A percentile compares a stretch with the other conserved stretches of the same genome.
Conservation (phyloP, 1,140 invertebrate species). For the Latrodectus geometricus region DNA sequence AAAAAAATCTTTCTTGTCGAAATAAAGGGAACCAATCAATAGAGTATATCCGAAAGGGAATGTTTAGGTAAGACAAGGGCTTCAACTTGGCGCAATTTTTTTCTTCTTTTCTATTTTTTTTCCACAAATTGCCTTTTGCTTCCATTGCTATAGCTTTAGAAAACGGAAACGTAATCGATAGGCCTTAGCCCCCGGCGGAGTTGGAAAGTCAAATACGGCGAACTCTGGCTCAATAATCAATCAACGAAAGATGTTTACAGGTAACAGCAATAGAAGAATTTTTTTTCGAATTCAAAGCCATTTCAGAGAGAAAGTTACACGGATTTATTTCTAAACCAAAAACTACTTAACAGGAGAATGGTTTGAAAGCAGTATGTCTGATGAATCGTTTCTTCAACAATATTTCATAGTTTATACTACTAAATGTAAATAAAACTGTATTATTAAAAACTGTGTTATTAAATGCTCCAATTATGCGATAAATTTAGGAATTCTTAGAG, state of each 20-base stretch:
- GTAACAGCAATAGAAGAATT: background rate
- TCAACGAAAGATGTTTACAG: slow-evolving; percentile 37
- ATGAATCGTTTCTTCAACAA: too few relatives aligned
- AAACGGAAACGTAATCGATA: slow-evolving; percentile 38
- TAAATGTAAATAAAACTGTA: too few relatives aligned
- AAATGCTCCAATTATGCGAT: too few relatives aligned
- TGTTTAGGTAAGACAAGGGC: slow-evolving; percentile 48
- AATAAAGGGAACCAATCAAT: slow-evolving; percentile 20
- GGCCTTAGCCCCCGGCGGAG: slow-evolving; percentile 20
- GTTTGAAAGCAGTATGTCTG: background rate
- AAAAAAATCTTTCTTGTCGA: slow-evolving; percentile 6
- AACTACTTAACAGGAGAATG: background rate
- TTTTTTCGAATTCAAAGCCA: background rate
- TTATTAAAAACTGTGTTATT: too few relatives aligned
- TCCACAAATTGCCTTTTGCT: slow-evolving; percentile 17
- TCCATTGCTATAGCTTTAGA: background rate
- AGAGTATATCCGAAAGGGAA: slow-evolving; percentile 19
- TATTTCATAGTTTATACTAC: too few relatives aligned
- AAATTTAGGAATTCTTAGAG: too few relatives aligned
- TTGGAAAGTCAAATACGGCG: slow-evolving; percentile 36
- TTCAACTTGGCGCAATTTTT: slow-evolving; percentile 40
- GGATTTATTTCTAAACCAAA: background rate
- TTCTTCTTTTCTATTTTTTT: background rate
- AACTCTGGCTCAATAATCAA: slow-evolving; percentile 42
- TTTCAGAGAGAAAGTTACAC: background rate